phyloP scores from a whole-genome alignment of 1,140 invertebrate species.

The Solen grandis region DNA sequence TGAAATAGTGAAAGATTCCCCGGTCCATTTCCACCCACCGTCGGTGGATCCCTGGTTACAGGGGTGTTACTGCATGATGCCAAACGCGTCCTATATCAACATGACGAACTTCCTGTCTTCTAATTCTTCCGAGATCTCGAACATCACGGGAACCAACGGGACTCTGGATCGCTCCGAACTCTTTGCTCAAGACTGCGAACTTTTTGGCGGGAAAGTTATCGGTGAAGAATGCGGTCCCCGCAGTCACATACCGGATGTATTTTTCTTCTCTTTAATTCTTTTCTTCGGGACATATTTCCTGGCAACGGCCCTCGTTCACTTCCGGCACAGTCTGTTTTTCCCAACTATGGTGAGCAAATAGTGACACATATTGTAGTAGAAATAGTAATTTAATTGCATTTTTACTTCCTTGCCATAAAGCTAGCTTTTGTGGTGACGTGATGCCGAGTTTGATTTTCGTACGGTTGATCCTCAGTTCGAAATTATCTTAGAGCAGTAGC shows the following conservation, averaged over 20 bases:
- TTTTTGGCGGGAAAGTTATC: slow-evolving; percentile 52
- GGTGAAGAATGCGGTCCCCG: slow-evolving; percentile 39
- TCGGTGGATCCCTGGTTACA: neutral
- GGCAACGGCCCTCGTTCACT: slow-evolving; percentile 92
- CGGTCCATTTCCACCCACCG: slow-evolving; percentile 66
- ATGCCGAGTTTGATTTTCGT: too few species aligned
- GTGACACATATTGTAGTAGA: neutral
- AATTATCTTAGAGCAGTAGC: too few species aligned
- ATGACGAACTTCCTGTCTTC: too few species aligned
- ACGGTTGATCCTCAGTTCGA: too few species aligned
- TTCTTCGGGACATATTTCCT: slow-evolving; percentile 96
- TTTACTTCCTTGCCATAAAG: too few species aligned
- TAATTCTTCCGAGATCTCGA: too few species aligned
- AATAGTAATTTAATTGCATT: too few species aligned
- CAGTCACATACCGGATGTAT: slow-evolving; percentile 87
- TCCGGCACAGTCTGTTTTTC: slow-evolving; percentile 97
- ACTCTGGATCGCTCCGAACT: too few species aligned
- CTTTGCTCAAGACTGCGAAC: neutral
- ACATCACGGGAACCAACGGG: too few species aligned
- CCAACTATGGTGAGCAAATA: slow-evolving; percentile 83
- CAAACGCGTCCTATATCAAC: too few species aligned
- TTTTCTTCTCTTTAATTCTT: slow-evolving; percentile 96
- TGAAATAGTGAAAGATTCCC: slow-evolving; percentile 64
- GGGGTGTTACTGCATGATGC: neutral
- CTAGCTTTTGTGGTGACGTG: too few species aligned